Conservation (phyloP, 2,113 vertebrate genomes). For the Triplophysa siluroides region DNA sequence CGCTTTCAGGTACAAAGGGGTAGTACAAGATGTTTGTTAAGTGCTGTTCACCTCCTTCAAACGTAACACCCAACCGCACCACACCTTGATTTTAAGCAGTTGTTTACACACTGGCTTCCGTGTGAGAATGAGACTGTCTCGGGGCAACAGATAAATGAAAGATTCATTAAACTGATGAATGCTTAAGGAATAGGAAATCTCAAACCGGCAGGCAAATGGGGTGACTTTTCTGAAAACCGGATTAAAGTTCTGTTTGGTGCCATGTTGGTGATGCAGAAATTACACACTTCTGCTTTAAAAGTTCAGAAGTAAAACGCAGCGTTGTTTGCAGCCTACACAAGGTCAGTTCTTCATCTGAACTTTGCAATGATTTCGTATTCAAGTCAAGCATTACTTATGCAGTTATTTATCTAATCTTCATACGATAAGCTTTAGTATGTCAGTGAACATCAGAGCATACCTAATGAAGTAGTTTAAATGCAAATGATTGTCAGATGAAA, state of each 20-base stretch:
- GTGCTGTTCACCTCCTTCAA: conserved; percentile 1
- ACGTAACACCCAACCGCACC: not conserved
- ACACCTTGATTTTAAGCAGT: not conserved
- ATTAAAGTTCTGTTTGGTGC: too few relatives aligned
- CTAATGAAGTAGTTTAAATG: conserved; percentile 60
- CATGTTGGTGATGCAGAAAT: too few relatives aligned
- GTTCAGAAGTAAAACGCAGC: not conserved
- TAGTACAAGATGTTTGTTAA: conserved; percentile 13
- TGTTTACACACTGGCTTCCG: not conserved
- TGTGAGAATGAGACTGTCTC: not conserved
- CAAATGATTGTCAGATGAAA: conserved; percentile 53
- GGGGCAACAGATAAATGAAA: not conserved
- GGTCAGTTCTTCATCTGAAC: conserved; percentile 39
- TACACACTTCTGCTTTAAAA: not conserved
- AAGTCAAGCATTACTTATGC: conserved; percentile 47
- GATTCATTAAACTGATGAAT: too few relatives aligned
- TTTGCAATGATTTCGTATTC: conserved; percentile 41
- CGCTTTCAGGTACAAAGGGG: not conserved
- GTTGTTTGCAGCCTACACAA: conserved; percentile 16
- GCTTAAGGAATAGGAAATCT: too few relatives aligned
- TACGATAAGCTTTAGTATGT: conserved; percentile 56
- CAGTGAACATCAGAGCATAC: conserved; percentile 50
- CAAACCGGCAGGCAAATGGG: too few relatives aligned
- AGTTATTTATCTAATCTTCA: conserved; percentile 57
- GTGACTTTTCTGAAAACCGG: too few relatives aligned